These are phyloP conservation scores for Oreochromis spilurus DNA, from an alignment of 2,113 vertebrate genomes.

Conservation along the genomic window DNA sequence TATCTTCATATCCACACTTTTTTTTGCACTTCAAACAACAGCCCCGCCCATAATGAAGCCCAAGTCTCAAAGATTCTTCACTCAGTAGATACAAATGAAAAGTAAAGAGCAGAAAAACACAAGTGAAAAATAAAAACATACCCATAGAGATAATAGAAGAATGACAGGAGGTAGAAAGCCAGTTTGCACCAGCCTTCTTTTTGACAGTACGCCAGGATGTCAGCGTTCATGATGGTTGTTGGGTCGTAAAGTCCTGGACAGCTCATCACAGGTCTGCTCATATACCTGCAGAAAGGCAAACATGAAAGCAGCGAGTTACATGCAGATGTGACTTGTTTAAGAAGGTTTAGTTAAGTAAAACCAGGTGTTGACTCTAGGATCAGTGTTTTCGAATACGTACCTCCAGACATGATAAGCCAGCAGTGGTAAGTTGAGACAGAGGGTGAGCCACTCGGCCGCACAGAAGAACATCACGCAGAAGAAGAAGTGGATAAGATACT, in stretches of 20 bases:
- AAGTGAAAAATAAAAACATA: conserved; percentile 54
- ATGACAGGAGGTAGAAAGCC: conserved; percentile 97
- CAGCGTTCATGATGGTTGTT: conserved; percentile 99
- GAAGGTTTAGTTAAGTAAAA: neutral
- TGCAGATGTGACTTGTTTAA: neutral
- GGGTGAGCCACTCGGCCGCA: conserved; percentile 95
- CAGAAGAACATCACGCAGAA: conserved; percentile 99
- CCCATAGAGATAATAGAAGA: conserved; percentile 99
- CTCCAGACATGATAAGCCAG: conserved; percentile 98
- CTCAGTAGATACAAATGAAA: neutral
- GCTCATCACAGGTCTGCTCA: conserved; percentile 96
- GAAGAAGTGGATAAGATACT: conserved; percentile 99
- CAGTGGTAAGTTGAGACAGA: conserved; percentile 94
- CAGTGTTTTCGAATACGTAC: conserved; percentile 59
- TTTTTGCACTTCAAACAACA: neutral
- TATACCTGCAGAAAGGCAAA: conserved; percentile 77
- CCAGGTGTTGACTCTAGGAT: neutral
- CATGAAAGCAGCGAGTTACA: neutral
- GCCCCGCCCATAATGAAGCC: fast-evolving
- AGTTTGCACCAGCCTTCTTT: conserved; percentile 99
- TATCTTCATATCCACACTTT: neutral
- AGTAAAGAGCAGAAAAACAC: neutral
- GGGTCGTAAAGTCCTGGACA: conserved; percentile 95
- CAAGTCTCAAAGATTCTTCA: neutral
- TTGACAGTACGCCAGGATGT: conserved; percentile 98